These are phyloP conservation scores for Aphelenchoides avenae DNA, from an alignment of 1,140 invertebrate species.

Conservation along the genomic window DNA sequence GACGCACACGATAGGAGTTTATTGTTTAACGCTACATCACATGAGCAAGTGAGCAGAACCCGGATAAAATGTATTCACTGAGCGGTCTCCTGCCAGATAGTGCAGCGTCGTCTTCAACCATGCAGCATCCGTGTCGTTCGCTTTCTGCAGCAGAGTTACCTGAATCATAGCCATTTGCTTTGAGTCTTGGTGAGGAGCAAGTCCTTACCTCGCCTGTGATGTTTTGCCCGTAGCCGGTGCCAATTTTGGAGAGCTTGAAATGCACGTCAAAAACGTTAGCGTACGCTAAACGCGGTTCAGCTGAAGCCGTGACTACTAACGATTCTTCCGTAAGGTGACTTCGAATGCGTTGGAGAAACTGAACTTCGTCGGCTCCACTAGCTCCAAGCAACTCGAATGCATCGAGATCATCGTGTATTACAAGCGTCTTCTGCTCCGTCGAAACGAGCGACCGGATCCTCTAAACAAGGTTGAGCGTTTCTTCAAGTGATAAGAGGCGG, in stretches of 20 bases:
- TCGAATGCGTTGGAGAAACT: conserved; percentile 17
- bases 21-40: background rate
- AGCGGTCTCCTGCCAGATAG: conserved; percentile 5
- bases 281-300: background rate
- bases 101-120: background rate
- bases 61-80: conserved; percentile 5
- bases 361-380: conserved; percentile 1
- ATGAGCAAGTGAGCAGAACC: conserved; percentile 8
- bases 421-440: background rate
- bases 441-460: no score
- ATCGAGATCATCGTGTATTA: conserved; percentile 12
- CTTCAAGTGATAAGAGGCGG: no score
- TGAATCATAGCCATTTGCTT: conserved; percentile 11
- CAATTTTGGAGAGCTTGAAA: conserved; percentile 17
- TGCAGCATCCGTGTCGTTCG: background rate
- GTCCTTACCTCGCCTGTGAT: conserved; percentile 22
- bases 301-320: background rate
- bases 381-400: conserved; percentile 10
- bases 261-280: conserved; percentile 6
- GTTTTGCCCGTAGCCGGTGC: conserved; percentile 28
- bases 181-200: conserved; percentile 9
- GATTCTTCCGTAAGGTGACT: conserved; percentile 19
- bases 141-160: background rate
- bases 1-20: conserved; percentile 2
- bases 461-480: no score